Evolutionary conservation across 2,113 vertebrate genomes (phyloP), one percentile per base, ranked within the genome.

Genomic region (Caranx melampygus): DNA sequence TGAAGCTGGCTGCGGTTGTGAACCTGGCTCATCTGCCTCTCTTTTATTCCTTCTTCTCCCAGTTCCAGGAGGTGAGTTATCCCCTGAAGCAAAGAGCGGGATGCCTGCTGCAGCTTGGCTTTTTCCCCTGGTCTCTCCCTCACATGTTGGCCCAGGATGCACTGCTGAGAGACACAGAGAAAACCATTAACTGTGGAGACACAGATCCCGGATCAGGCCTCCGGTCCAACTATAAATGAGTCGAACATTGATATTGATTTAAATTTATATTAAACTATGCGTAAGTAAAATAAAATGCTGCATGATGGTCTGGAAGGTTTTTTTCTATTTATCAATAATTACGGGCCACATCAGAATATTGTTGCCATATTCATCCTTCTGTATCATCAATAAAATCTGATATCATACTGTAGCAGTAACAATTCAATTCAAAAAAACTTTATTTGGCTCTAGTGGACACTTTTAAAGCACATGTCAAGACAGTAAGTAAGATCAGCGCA

Each of bases 1-100:
- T 94, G 93, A 68, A 98, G 92, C 78, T 94, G 91, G 62, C 47
- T 78, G 88, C 84, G 94, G 85, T 85, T 96, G 87, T 90, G 95
- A 12, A 90, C 74, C 18, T 18, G 90, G 73, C 3, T 90, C 84
- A 13, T 90, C 88, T 85, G 88, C 78, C 90, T 71, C 77, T 55
- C 82, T 78, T 87, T 86, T 91, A 89, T 69, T 90, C 96, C 80
- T 92, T 94, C 92, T 59, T 90, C 75, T 84, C 57, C 95, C 63
- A 95, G 89, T 58, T 93, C 92, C 83, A 96, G 78, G 52, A 98
- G 91, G 45, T 89, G 85, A 65, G 63, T 84, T 81, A 96, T 68
- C 33, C 95, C 96, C 85, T 63, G 82, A 76, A 97, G 81, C 89
- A 97, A 91, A 21, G 91, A 78, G 26, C 92, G 89, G 66, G 92